Base-by-base conservation (phyloP, 2,113 vertebrate species). In the Mionectes macconnelli region DNA sequence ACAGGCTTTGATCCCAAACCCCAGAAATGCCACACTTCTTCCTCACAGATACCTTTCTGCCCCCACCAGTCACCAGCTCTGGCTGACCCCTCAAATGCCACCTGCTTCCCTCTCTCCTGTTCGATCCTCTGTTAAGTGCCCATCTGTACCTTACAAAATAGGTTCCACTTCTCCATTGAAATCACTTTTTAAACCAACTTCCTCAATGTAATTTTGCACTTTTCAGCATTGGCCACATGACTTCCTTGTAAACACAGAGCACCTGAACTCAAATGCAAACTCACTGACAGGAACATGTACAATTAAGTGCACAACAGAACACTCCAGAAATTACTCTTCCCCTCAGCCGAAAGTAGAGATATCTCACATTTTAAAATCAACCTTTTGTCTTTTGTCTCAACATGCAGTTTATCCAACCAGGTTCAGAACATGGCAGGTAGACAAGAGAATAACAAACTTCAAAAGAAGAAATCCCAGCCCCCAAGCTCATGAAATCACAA, bases 201-300 rank as follows among this genome's bases (percentile, higher is more conserved):
- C 28, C 23, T 50, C 5, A 0, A 35, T 47, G 14, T 14, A 20
- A 23, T 47, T 75, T 63, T 72, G 22, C 31, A 37, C 19, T 56
- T 55, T 59, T 24, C 55, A 75, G 39, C 39, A 31, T 8, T 17
- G 30, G 13, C 47, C 44, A 75, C 15, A 6, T 33, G 21, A 57
- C 11, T 33, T 67, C 21, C 45, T 45, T n/a, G 39, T 49, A 30
- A 62, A 6, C 0, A 0, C 8, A 59, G 21, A 27, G 12, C 21
- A 62, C 49, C 39, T 39, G 33, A 70, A 88, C 39, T 42, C 22
- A 83, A 79, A 67, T 11, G 19, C 12, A 24, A 73, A 60, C 24
- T 64, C 27, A 30, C 15, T 33, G 13, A 24, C 24, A 90, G 72
- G 27, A 76, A 47, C 4, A 2, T 0, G 0, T 20, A 22, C 24